These are phyloP conservation scores for Lasioglossum albipes DNA, from an alignment of 1,140 invertebrate genomes.

Conservation along the genomic window DNA sequence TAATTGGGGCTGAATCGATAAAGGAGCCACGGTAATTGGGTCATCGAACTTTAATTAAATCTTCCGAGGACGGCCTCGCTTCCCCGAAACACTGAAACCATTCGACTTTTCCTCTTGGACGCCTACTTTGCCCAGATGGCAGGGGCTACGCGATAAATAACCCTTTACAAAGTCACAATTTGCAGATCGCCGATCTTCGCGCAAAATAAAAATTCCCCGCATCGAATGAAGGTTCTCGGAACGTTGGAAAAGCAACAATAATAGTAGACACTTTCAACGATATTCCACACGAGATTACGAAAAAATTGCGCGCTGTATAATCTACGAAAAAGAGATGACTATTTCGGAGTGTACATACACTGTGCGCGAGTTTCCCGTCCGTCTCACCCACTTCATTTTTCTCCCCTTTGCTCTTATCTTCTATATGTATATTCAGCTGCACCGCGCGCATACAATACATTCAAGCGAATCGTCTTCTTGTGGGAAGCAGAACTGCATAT, in stretches of 20 bases:
- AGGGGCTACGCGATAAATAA: no score
- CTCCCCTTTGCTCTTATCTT: slow-evolving; percentile 14
- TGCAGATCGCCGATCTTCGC: no score
- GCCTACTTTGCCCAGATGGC: neutral
- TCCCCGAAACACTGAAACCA: neutral
- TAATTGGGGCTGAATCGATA: neutral
- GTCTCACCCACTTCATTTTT: neutral
- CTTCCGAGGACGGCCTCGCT: neutral
- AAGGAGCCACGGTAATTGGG: neutral
- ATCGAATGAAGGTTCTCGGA: no score
- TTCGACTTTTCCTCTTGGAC: neutral
- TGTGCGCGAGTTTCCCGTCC: neutral
- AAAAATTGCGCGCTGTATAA: neutral
- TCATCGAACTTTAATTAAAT: slow-evolving; percentile 39
- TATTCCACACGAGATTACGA: neutral
- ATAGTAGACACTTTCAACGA: neutral
- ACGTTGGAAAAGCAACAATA: neutral
- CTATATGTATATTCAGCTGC: slow-evolving; percentile 30
- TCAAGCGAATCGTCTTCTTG: slow-evolving; percentile 3
- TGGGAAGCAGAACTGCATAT: neutral
- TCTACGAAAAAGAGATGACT: neutral
- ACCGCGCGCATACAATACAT: neutral
- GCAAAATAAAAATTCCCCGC: no score
- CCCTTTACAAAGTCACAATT: no score
- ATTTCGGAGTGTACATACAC: neutral